Evolutionary conservation across 2,797 vertebrate species (phyloP), one percentile per base, ranked within the genome.

Genomic region (Sebastiscus albofasciatus): DNA sequence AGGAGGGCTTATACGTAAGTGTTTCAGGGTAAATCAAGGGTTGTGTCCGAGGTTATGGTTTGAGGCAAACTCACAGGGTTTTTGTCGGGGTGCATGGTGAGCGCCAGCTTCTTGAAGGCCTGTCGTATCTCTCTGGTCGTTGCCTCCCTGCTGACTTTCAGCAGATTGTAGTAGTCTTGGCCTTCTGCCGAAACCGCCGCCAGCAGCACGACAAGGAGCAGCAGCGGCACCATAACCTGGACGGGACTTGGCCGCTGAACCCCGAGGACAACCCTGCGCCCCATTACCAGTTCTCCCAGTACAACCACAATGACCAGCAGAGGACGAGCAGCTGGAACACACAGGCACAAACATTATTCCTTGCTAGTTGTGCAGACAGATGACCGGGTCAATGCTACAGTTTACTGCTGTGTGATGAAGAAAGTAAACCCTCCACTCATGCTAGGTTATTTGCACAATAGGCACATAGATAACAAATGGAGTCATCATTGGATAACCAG

Each of bases 11-110:
- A 20, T 4, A 20, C 6, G 33, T 34, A 8, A 18, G 60, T 22
- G 13, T 65, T 61, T 29, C 3, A 4, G 3, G 33, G 18, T 9
- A 16, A 3, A 16, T 8, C 2, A 18, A 6, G 4, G 6, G 4
- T 39, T 42, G 6, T 22, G 14, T 34, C 5, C 3, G 1, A 2
- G 8, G 56, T 49, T 24, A 20, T 29, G 0, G 1, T 7, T 31
- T 58, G 7, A 49, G 39, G 24, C 39, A 20, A 3, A 77, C 92
- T 92, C 27, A 94, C 99, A 11, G 97, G 97, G 90, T 99, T 99
- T 92, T 99, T 99, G 92, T 99, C 99, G 7, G 99, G 99, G 91
- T 99, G 99, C 93, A 99, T 96, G 66, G 96, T 99, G 36, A 99
- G 94, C 2, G 99, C 99, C 76, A 99, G 93, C 91, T 97, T 98